These are phyloP conservation scores for Agrotis segetum DNA, from an alignment of 2,888 invertebrate species.

Conservation along the genomic window DNA sequence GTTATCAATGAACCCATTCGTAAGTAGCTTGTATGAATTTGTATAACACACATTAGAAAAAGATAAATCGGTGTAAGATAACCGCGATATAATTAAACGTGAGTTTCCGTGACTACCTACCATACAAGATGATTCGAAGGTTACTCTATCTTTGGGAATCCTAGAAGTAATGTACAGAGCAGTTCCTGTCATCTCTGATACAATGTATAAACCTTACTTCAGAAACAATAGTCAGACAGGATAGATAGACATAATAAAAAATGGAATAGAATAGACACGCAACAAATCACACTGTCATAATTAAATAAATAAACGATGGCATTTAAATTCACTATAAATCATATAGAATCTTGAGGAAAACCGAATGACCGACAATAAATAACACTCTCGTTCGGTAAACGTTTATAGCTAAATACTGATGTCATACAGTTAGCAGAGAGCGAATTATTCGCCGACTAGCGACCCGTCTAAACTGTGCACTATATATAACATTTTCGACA, in stretches of 20 bases:
- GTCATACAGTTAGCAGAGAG: slow-evolving; percentile 55
- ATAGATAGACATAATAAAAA: too few species aligned
- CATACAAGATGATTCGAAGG: slow-evolving; percentile 21
- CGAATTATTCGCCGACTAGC: slow-evolving; percentile 55
- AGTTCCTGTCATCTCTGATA: slow-evolving; percentile 1
- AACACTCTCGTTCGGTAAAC: slow-evolving; percentile 18
- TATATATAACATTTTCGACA: too few species aligned
- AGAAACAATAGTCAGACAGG: not conserved
- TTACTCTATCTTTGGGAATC: slow-evolving; percentile 22
- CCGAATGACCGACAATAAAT: slow-evolving; percentile 17
- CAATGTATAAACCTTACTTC: not conserved
- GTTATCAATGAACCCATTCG: slow-evolving; percentile 23
- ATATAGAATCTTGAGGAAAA: slow-evolving; percentile 41
- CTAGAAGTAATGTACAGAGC: not conserved
- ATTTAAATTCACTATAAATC: slow-evolving; percentile 20
- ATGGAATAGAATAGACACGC: not conserved
- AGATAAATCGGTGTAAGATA: not conserved
- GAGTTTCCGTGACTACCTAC: slow-evolving; percentile 29
- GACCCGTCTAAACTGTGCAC: too few species aligned
- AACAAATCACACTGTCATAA: slow-evolving; percentile 4
- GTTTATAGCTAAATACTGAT: slow-evolving; percentile 49
- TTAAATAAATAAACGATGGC: slow-evolving; percentile 14
- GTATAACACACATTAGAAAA: too few species aligned
- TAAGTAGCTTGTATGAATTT: not conserved
- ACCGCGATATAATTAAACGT: slow-evolving; percentile 1